A percentile compares a stretch with the other conserved stretches of the same genome.
These are phyloP conservation scores for Lepidothrix coronata DNA, from an alignment of 2,113 vertebrate species.

Conservation along the genomic window DNA sequence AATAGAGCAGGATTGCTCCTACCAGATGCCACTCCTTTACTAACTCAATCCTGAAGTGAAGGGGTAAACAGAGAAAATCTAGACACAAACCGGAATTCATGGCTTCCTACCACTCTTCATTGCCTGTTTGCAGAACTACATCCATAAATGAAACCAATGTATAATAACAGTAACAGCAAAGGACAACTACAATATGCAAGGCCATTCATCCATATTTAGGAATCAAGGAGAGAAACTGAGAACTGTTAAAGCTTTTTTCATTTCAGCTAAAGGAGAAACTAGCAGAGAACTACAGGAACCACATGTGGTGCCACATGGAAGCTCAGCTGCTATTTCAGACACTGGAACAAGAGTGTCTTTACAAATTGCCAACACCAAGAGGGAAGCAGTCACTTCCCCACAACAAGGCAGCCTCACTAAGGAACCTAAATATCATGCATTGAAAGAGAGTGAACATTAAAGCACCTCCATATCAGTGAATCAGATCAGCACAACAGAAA, in stretches of 20 bases:
- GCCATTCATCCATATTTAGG: not conserved
- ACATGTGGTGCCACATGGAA: not conserved
- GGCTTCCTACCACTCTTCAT: not conserved
- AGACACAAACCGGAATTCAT: not conserved
- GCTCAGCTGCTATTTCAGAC: not conserved
- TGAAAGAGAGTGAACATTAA: not conserved
- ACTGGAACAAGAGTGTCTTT: rapidly evolving
- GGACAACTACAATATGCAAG: not conserved
- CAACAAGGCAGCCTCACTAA: not conserved
- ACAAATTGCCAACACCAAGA: not conserved
- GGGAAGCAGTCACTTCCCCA: not conserved
- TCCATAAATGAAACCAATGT: not conserved
- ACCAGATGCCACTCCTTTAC: not conserved
- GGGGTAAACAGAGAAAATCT: not conserved
- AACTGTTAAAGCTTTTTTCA: not conserved
- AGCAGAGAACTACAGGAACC: not conserved
- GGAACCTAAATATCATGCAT: not conserved
- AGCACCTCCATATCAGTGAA: not conserved
- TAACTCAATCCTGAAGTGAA: not conserved
- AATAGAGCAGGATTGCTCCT: not conserved
- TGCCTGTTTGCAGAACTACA: not conserved
- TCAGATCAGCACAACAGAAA: not conserved
- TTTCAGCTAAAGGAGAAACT: not conserved
- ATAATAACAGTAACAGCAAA: not conserved
- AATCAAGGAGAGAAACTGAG: not conserved